Percentiles rank a stretch among this genome's conserved stretches.
Conservation (phyloP, 1,140 invertebrate genomes). For the Psilanteris sp. region DNA sequence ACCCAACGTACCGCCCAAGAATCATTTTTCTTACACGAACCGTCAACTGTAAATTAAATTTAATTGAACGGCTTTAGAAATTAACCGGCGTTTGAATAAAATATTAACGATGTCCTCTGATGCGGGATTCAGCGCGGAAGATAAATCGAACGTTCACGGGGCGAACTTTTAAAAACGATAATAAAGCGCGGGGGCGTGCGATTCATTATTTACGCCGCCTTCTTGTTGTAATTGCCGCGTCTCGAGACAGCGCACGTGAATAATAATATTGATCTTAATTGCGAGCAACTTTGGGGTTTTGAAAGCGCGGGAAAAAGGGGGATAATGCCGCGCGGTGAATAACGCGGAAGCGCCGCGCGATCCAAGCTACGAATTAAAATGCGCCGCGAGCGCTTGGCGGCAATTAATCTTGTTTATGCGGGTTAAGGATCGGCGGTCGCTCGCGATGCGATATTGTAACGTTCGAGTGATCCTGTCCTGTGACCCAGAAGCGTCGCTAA, state of each 20-base stretch:
- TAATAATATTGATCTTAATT: constrained; percentile 46
- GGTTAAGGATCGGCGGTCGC: no score
- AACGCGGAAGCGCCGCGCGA: no score
- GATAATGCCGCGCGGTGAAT: no score
- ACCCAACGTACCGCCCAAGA: no score
- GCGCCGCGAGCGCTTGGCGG: no score
- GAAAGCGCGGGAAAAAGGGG: constrained; percentile 5
- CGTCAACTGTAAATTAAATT: no score
- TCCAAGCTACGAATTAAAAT: no score
- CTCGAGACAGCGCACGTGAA: constrained; percentile 26
- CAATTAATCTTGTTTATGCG: no score
- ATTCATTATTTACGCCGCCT: constrained; percentile 4
- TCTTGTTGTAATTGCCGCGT: constrained; percentile 32
- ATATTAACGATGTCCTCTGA: constrained; percentile 8
- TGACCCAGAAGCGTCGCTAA: no score
- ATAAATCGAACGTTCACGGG: constrained; percentile 17
- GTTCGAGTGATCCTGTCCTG: no score
- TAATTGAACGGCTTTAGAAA: constrained; percentile 19
- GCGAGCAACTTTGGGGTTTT: constrained; percentile 10
- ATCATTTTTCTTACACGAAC: no score
- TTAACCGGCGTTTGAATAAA: constrained; percentile 12
- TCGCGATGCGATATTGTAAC: no score
- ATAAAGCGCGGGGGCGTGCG: constrained; percentile 1
- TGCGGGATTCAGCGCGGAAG: not conserved
- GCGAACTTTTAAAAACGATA: constrained; percentile 12